Conservation (phyloP, 1,140 invertebrate genomes). For the Leptopilina clavipes region DNA sequence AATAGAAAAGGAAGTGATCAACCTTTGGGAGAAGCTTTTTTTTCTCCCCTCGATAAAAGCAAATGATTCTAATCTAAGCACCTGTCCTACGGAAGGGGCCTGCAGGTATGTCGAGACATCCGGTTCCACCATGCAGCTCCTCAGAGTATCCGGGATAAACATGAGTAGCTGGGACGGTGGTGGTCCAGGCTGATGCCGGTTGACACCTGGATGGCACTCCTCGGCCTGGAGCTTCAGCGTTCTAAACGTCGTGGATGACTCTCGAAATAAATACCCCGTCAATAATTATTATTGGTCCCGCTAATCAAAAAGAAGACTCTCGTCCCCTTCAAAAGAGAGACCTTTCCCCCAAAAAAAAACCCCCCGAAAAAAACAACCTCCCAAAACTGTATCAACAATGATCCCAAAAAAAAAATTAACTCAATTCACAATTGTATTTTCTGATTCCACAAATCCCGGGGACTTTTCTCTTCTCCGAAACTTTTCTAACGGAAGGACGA, state of each 20-base stretch:
- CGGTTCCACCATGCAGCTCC: slow-evolving; percentile 89
- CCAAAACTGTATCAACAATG: too few species aligned
- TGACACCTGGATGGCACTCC: slow-evolving; percentile 22
- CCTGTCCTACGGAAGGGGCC: slow-evolving; percentile 87
- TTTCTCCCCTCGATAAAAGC: background rate
- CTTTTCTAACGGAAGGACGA: background rate
- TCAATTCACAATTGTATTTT: background rate
- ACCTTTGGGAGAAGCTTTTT: too few species aligned
- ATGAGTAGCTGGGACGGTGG: slow-evolving; percentile 77
- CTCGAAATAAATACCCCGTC: background rate
- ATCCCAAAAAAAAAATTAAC: background rate
- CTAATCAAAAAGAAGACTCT: background rate
- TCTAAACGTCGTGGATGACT: slow-evolving; percentile 11
- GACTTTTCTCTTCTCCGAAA: background rate
- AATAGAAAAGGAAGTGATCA: too few species aligned
- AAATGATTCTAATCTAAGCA: slow-evolving; percentile 63
- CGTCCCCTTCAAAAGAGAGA: background rate
- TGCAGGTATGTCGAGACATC: slow-evolving; percentile 88
- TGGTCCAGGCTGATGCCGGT: slow-evolving; percentile 56
- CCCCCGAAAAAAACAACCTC: background rate
- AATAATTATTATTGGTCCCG: background rate
- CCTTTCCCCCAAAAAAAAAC: background rate
- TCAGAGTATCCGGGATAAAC: slow-evolving; percentile 86
- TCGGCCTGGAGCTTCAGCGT: slow-evolving; percentile 14
- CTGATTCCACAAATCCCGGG: background rate